Evolutionary conservation across 2,797 vertebrate genomes (phyloP).

Genomic region (Moxostoma hubbsi): DNA sequence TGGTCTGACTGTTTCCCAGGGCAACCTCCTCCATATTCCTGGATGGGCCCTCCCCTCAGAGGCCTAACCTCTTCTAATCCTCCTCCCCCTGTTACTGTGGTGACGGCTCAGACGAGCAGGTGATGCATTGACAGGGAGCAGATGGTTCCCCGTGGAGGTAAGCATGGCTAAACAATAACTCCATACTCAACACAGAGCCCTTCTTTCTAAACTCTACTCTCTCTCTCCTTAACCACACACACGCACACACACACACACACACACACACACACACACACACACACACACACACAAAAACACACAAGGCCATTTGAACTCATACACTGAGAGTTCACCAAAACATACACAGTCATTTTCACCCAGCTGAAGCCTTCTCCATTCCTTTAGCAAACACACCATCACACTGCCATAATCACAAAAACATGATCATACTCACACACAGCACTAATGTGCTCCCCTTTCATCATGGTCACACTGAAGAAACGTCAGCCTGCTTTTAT

Average conservation of each 20-base stretch:
- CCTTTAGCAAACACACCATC: constrained; percentile 38
- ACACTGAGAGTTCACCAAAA: constrained; percentile 40
- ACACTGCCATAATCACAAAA: constrained; percentile 31
- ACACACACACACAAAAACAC: constrained; percentile 38
- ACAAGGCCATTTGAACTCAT: constrained; percentile 29
- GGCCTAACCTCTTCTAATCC: constrained; percentile 85
- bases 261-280: constrained; percentile 37
- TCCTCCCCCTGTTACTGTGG: constrained; percentile 83
- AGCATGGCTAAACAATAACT: constrained; percentile 89
- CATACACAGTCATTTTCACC: constrained; percentile 56
- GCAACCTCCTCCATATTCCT: constrained; percentile 62
- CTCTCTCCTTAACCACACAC: constrained; percentile 42
- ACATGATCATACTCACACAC: constrained; percentile 37
- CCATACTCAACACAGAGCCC: constrained; percentile 89
- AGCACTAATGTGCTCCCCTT: constrained; percentile 8
- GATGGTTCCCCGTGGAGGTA: constrained; percentile 98
- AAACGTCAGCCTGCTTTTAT: constrained; percentile 56
- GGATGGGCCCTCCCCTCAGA: constrained; percentile 69
- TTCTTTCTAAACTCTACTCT: constrained; percentile 64
- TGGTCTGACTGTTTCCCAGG: constrained; percentile 40
- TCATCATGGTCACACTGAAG: constrained; percentile 27
- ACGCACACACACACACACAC: constrained; percentile 33
- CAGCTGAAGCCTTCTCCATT: constrained; percentile 39
- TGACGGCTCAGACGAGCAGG: constrained; percentile 95
- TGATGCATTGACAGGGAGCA: constrained; percentile 99